These are phyloP conservation scores for Melanogrammus aeglefinus DNA, from an alignment of 2,797 vertebrate species.

Conservation along the genomic window DNA sequence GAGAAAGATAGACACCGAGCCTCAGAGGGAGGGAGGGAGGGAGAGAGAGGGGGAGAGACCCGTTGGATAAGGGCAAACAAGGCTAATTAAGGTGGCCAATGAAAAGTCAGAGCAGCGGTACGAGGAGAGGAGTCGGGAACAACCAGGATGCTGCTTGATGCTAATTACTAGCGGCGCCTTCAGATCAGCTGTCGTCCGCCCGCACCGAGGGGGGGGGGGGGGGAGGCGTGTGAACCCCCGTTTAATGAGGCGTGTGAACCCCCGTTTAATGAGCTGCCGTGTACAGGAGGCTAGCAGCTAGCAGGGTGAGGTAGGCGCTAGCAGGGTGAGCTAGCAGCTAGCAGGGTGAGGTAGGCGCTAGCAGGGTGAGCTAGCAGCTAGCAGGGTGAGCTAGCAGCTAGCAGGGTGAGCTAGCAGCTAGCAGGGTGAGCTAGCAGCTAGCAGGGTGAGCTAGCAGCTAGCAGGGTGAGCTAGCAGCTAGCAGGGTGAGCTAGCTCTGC, in stretches of 20 bases:
- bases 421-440: no score
- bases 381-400: no score
- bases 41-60: constrained; percentile 22
- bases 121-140: constrained; percentile 61
- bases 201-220: no score
- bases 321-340: neutral
- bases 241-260: no score
- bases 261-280: neutral
- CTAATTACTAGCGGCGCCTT: neutral
- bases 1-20: neutral
- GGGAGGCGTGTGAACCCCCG: no score
- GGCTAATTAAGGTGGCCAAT: constrained; percentile 54
- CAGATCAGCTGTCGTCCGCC: neutral
- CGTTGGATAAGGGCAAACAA: constrained; percentile 39
- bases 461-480: no score
- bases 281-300: neutral
- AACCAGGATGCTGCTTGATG: constrained; percentile 41
- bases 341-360: neutral
- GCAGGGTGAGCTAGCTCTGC: no score
- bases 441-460: no score
- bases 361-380: no score
- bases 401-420: no score
- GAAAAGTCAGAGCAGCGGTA: constrained; percentile 40
- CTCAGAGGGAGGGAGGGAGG: constrained; percentile 17
- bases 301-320: neutral